phyloP scores from a whole-genome alignment of 2,888 invertebrate genomes.

The Morpho helenor region DNA sequence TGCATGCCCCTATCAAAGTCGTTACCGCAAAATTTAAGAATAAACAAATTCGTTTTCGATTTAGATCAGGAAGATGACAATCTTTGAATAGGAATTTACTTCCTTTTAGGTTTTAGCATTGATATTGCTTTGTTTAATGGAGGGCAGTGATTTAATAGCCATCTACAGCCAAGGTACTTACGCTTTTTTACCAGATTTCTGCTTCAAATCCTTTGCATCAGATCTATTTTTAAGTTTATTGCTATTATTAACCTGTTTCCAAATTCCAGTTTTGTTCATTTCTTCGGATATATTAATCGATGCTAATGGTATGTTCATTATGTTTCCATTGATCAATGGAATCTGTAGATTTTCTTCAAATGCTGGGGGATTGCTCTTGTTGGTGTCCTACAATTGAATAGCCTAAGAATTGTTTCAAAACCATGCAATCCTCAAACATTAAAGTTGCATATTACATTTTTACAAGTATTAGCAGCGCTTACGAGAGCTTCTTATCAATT shows the following conservation, averaged over 20 bases:
- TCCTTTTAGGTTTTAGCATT: no score
- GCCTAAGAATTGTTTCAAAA: constrained; percentile 39
- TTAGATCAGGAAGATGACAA: no score
- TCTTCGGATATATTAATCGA: constrained; percentile 96
- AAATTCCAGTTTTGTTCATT: constrained; percentile 94
- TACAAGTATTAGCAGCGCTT: no score
- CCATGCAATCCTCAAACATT: constrained; percentile 20
- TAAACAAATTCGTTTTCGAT: no score
- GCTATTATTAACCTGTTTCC: constrained; percentile 92
- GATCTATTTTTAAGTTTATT: constrained; percentile 62
- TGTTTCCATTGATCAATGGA: constrained; percentile 91
- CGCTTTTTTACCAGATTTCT: constrained; percentile 67
- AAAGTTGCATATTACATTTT: background rate
- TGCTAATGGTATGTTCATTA: constrained; percentile 91
- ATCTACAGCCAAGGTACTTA: constrained; percentile 36
- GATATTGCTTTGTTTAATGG: no score
- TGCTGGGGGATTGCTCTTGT: constrained; percentile 69
- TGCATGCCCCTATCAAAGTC: background rate
- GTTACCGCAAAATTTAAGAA: background rate
- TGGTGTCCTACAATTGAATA: constrained; percentile 60
- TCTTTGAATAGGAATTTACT: no score
- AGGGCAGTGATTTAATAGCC: no score
- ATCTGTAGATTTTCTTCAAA: constrained; percentile 88
- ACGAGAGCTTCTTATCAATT: no score
- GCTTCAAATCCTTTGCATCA: constrained; percentile 57